Conservation (phyloP, 2,888 invertebrate genomes). For the Lamellibrachia columna region DNA sequence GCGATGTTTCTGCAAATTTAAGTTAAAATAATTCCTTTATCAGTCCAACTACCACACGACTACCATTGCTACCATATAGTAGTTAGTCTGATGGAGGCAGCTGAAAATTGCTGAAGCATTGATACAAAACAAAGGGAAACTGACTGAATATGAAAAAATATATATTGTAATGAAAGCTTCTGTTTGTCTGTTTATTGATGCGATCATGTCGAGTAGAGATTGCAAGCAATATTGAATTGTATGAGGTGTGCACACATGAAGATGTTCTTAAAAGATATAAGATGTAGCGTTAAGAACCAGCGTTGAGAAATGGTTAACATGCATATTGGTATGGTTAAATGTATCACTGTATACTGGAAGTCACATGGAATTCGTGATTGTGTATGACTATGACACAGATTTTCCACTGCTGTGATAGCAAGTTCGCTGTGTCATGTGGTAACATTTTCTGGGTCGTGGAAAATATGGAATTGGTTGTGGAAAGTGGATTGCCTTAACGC, state of each 20-base stretch:
- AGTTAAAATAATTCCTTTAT: too few relatives aligned
- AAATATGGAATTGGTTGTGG: slow-evolving; percentile 3
- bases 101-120: too few relatives aligned
- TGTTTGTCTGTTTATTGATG: background rate
- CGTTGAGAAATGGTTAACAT: background rate
- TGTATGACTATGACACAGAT: too few relatives aligned
- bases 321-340: background rate
- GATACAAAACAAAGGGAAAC: too few relatives aligned
- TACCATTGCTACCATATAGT: too few relatives aligned
- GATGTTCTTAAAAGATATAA: background rate
- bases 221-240: background rate
- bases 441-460: background rate
- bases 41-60: too few relatives aligned
- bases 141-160: too few relatives aligned
- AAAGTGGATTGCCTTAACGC: background rate
- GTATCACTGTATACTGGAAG: background rate
- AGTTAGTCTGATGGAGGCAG: too few relatives aligned
- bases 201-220: background rate
- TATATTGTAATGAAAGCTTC: background rate
- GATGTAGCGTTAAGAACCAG: background rate
- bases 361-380: too few relatives aligned
- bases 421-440: background rate
- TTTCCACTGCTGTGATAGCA: too few relatives aligned
- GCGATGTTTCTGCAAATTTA: too few relatives aligned
- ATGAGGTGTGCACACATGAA: background rate